These are phyloP conservation scores for Menura novaehollandiae DNA, from an alignment of 2,113 vertebrate species.

Conservation along the genomic window DNA sequence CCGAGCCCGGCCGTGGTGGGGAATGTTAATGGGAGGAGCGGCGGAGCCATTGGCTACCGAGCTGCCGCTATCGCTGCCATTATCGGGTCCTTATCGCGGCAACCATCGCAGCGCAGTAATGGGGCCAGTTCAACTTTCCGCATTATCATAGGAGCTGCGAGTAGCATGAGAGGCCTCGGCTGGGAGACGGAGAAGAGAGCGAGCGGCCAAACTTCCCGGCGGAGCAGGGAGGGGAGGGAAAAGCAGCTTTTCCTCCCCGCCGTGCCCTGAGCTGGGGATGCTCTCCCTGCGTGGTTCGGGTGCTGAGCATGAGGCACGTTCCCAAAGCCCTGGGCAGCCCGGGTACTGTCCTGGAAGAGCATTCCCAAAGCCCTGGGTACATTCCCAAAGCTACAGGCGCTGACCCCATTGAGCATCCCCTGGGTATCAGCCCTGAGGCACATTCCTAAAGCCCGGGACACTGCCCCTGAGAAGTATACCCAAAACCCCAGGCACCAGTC, in stretches of 20 bases:
- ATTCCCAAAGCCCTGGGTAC: neutral
- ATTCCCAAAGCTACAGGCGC: neutral
- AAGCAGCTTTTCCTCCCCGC: neutral
- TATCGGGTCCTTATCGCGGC: slow-evolving; percentile 91
- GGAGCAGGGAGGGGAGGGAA: neutral
- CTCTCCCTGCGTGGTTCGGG: neutral
- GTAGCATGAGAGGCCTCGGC: slow-evolving; percentile 86
- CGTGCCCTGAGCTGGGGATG: neutral
- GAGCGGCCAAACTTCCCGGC: slow-evolving; percentile 39
- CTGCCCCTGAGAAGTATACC: neutral
- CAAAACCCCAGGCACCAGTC: neutral
- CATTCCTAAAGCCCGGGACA: neutral
- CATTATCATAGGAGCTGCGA: slow-evolving; percentile 99
- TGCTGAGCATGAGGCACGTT: accelerated
- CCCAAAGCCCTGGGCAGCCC: neutral
- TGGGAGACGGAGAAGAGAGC: slow-evolving; percentile 75
- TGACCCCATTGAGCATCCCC: neutral
- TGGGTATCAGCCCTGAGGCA: accelerated
- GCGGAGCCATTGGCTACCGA: slow-evolving; percentile 91
- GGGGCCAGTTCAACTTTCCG: slow-evolving; percentile 99
- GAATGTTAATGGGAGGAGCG: slow-evolving; percentile 96
- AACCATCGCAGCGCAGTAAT: slow-evolving; percentile 97
- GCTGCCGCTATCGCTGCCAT: slow-evolving; percentile 86
- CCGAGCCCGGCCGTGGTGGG: slow-evolving; percentile 92
- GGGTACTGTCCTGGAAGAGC: neutral